Evolutionary conservation across 2,888 invertebrate genomes (phyloP).

Genomic region (Drosophila mimetica): DNA sequence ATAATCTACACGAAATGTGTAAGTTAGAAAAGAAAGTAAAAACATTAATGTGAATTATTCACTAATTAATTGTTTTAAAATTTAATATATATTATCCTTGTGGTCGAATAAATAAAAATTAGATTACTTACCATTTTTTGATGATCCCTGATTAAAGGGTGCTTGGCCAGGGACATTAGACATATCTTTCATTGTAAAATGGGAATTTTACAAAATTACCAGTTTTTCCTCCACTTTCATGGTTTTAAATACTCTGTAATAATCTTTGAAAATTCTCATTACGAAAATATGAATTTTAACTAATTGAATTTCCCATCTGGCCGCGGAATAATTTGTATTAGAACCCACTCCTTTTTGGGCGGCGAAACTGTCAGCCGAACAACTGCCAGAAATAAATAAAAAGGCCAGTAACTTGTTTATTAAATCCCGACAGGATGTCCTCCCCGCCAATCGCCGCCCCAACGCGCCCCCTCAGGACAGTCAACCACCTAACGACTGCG

Average conservation of each 20-base stretch:
- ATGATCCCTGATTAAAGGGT: no score
- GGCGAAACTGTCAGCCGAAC: constrained; percentile 32
- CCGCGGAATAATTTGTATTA: background rate
- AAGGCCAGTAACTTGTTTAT: constrained; percentile 57
- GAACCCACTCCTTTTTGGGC: background rate
- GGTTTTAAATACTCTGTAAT: background rate
- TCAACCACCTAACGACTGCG: constrained; percentile 34
- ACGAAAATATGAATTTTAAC: constrained; percentile 11
- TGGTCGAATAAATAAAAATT: no score
- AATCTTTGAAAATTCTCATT: background rate
- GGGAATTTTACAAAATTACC: no score
- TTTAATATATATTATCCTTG: no score
- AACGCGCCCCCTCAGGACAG: constrained; percentile 14
- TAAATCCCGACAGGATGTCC: constrained; percentile 63
- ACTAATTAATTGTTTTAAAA: no score
- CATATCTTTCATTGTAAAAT: no score
- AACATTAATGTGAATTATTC: background rate
- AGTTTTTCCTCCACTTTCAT: no score
- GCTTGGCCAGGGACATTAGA: no score
- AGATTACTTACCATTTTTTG: no score
- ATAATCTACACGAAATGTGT: background rate
- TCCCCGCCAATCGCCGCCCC: constrained; percentile 24
- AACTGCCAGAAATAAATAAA: constrained; percentile 50
- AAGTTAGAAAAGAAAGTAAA: no score
- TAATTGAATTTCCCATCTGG: constrained; percentile 36